Evolutionary conservation across 1,140 invertebrate species (phyloP), one percentile per base, ranked within the genome.

Genomic region (Drosophila pseudoobscura): DNA sequence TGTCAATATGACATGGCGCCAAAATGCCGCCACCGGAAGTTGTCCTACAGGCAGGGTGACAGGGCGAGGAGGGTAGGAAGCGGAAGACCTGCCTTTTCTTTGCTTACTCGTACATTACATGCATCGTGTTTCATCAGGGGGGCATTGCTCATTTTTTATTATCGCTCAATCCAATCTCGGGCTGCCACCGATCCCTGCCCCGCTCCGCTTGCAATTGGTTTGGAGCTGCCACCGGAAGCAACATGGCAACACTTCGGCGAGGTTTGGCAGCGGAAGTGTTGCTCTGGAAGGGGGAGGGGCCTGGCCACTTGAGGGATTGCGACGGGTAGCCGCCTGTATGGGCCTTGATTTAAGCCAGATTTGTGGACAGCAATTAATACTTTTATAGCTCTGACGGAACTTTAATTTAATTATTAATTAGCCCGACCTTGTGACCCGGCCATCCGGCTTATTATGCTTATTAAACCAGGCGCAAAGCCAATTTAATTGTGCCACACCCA

Each of bases 351-450:
- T 76, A 85, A 73, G 82, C 64, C 63, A 68, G 64, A 78, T 82
- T 82, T 75, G 69, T 39, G 39, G 35, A 66, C 68, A 85, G 78
- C 65, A 87, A 85, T 85, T 85, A 85, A 85, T 85, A 78, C 75
- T 87, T 87, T 85, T 75, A 88, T 58, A 74, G 46, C 41, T 41
- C 54, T 51, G 54, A 43, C 52, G 74, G 49, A 80, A 80, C 78
- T 82, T 85, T 82, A 88, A 87, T 87, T 87, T 64, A 87, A 87
- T 87, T 78, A 87, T 87, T 88, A 88, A 87, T 87, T 82, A 80
- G 66, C 74, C 8, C 7, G 51, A 8, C 31, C 29, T 52, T 26
- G 56, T 59, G 61, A 49, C 52, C 45, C 53, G 44, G 26, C 47
- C 75, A 35, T 9, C 31, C 35, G 35, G 3, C 50, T 54, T 71